Base-by-base conservation (phyloP, 2,797 vertebrate genomes). In the Sebastes glaucus region DNA sequence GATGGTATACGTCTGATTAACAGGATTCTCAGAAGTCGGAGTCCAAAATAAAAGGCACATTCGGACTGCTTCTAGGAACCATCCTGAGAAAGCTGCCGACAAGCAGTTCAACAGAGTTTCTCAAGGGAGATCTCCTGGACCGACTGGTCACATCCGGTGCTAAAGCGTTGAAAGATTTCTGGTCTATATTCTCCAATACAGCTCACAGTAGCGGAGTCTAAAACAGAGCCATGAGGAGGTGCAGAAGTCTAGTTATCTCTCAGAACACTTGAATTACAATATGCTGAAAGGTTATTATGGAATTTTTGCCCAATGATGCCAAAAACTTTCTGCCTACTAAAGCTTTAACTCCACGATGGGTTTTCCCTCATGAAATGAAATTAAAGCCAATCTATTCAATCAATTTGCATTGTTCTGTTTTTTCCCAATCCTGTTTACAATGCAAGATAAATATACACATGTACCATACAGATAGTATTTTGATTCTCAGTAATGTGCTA, bases 121-220 rank as follows among this genome's bases (percentile, higher is more conserved):
- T 85, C 87, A 6, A 5, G 87, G 87, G 91, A 90, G 60, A 72
- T 64, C 79, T 81, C 78, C 81, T 87, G 84, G 79, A 83, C n/a
- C 2, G 1, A 30, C 1, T 20, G 30, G 32, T 82, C 23, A 42
- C 72, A 59, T 84, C 79, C 53, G 71, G 16, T 81, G 91, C 89
- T 77, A 88, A 80, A 76, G 49, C 25, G 28, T 28, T 63, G 18
- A 42, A 30, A 71, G 25, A 71, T 46, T 27, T 42, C 25, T 35
- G 11, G 3, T 67, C 5, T 23, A 38, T 53, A 59, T 32, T 75
- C 30, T 71, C 23, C 56, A 84, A 77, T 82, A 71, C 64, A 64
- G 18, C 68, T 80, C 52, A 60, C 65, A 83, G 71, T 18, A 49
- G 28, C 73, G 56, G 23, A 77, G 35, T 35, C 35, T 35, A 38